phyloP scores from a whole-genome alignment of 2,888 invertebrate genomes.

The Agrochola macilenta region DNA sequence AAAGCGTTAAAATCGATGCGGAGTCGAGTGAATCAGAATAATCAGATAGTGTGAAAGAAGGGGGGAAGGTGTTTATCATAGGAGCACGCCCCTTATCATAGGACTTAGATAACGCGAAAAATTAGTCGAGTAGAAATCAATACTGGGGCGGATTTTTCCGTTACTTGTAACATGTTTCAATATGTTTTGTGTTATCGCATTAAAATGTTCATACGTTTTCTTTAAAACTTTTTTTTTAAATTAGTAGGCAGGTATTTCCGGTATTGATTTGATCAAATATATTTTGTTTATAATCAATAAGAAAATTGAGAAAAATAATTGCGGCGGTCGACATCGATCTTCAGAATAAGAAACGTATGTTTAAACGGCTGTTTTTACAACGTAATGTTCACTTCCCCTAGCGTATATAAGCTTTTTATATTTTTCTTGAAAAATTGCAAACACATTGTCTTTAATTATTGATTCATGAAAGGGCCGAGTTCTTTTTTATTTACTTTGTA shows the following conservation, averaged over 20 bases:
- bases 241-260: too few species aligned
- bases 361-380: background rate
- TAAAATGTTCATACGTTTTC: conserved; percentile 26
- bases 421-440: conserved; percentile 36
- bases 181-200: conserved; percentile 25
- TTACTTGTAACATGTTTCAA: conserved; percentile 58
- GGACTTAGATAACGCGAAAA: conserved; percentile 84
- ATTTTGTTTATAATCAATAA: background rate
- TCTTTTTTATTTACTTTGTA: conserved; percentile 18
- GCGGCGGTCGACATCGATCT: background rate
- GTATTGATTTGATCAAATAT: background rate
- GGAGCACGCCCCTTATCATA: conserved; percentile 81
- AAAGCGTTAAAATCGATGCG: conserved; percentile 65
- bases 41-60: conserved; percentile 78
- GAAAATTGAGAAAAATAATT: background rate
- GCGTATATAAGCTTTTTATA: background rate
- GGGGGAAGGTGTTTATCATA: conserved; percentile 83
- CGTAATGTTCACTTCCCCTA: conserved; percentile 1
- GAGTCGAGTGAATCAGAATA: conserved; percentile 71
- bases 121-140: conserved; percentile 86
- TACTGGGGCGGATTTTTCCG: conserved; percentile 77
- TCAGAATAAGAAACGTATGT: background rate
- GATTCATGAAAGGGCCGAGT: conserved; percentile 35
- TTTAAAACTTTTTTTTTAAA: conserved; percentile 3
- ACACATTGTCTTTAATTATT: conserved; percentile 21